Conservation (phyloP, 2,113 vertebrate species). For the Sander lucioperca region DNA sequence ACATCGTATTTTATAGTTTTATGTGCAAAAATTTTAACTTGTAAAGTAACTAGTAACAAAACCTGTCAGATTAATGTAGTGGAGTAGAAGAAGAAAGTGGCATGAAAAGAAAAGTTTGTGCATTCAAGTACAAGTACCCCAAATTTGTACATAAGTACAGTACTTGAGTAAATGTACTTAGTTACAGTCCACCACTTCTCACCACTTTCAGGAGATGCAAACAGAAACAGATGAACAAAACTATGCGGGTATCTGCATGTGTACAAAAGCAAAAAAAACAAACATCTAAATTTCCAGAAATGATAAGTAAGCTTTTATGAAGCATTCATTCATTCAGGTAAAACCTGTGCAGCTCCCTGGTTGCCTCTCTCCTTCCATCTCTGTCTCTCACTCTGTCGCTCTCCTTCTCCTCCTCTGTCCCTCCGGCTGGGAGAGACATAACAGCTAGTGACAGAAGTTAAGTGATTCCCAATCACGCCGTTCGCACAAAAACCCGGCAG, state of each 20-base stretch:
- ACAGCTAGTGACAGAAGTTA: constrained; percentile 82
- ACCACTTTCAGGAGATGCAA: not conserved
- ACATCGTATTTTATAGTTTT: no score
- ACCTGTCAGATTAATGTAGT: no score
- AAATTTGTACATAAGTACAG: no score
- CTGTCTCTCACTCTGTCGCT: constrained; percentile 44
- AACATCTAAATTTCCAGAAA: not conserved
- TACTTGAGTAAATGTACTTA: no score
- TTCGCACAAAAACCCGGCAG: constrained; percentile 70
- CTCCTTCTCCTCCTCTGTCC: constrained; percentile 44
- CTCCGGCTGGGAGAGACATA: constrained; percentile 68
- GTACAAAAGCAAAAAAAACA: not conserved
- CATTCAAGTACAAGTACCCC: no score
- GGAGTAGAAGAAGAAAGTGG: no score
- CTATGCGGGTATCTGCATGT: not conserved
- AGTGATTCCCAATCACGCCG: constrained; percentile 75
- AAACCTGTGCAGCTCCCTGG: constrained; percentile 15
- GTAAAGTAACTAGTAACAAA: no score
- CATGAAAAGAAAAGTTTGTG: no score
- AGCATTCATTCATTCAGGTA: not conserved
- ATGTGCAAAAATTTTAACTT: no score
- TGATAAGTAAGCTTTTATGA: not conserved
- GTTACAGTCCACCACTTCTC: not conserved
- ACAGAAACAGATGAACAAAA: not conserved
- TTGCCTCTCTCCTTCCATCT: constrained; percentile 32